Evolutionary conservation across 2,888 invertebrate species (phyloP).

Genomic region (Drosophila setosimentum): DNA sequence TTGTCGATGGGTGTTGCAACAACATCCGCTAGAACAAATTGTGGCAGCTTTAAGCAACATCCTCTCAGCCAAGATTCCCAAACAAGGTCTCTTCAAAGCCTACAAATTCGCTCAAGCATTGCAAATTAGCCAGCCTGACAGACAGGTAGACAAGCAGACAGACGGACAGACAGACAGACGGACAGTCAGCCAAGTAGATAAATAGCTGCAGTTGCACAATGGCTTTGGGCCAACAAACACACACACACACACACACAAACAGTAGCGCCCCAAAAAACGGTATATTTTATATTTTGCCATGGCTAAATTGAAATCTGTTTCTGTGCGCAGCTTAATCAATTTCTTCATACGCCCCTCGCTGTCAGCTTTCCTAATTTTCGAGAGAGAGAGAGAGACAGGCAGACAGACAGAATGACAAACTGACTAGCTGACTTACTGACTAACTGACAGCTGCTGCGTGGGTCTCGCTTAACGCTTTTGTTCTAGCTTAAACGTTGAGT

Average conservation of each 20-base stretch:
- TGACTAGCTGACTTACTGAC: constrained; percentile 40
- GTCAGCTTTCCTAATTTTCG: constrained; percentile 66
- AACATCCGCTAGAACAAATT: constrained; percentile 56
- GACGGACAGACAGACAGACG: constrained; percentile 8
- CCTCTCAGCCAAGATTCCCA: constrained; percentile 42
- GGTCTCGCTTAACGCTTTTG: constrained; percentile 59
- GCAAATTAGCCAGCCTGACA: constrained; percentile 50
- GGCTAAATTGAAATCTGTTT: constrained; percentile 23
- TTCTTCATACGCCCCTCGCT: constrained; percentile 59
- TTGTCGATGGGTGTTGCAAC: constrained; percentile 15
- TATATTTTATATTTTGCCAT: constrained; percentile 41
- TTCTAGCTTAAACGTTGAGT: constrained; percentile 64
- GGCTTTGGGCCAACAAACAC: constrained; percentile 23
- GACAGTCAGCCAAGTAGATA: constrained; percentile 18
- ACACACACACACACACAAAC: constrained; percentile 51
- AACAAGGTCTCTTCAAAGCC: constrained; percentile 47
- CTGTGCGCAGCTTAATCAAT: constrained; percentile 49
- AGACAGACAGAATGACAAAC: constrained; percentile 16
- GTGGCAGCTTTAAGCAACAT: constrained; percentile 48
- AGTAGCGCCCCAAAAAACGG: constrained; percentile 54
- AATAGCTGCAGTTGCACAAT: constrained; percentile 45
- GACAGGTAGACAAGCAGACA: constrained; percentile 18
- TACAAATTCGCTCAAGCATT: constrained; percentile 76
- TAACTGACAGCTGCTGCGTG: constrained; percentile 71
- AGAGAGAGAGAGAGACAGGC: constrained; percentile 12